A percentile compares a stretch with the other conserved stretches of the same genome.
These are phyloP conservation scores for Apodemia duryi DNA, from an alignment of 2,888 invertebrate species.

Conservation along the genomic window DNA sequence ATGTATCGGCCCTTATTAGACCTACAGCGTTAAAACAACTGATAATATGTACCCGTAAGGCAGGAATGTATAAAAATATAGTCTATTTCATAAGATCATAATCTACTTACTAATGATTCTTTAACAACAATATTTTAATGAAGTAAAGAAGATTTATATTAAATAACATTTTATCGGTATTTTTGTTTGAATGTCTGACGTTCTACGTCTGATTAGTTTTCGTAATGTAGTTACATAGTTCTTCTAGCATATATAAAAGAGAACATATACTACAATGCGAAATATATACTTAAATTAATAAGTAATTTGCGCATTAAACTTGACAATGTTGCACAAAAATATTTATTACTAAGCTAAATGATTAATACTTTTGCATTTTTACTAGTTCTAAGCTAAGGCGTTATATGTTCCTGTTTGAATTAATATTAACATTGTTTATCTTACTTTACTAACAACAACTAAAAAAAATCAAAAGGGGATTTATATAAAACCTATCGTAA, in stretches of 20 bases:
- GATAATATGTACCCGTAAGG: constrained; percentile 61
- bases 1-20: background rate
- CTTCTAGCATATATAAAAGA: background rate
- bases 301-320: constrained; percentile 27
- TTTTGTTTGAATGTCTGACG: background rate
- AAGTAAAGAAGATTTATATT: background rate
- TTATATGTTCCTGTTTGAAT: background rate
- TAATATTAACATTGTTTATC: background rate
- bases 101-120: constrained; percentile 31
- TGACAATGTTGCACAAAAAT: constrained; percentile 26
- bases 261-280: too few relatives aligned
- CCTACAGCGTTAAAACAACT: constrained; percentile 1
- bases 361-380: background rate
- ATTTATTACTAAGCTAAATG: background rate
- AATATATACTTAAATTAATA: too few relatives aligned
- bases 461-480: constrained; percentile 11
- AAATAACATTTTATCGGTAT: background rate
- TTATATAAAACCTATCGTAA: background rate
- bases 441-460: background rate
- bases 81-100: constrained; percentile 61
- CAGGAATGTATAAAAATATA: constrained; percentile 76
- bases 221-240: background rate
- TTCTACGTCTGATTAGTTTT: background rate
- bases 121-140: background rate
- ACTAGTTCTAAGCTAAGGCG: constrained; percentile 32